Conservation (phyloP, 2,888 invertebrate species). For the Clitarchus hookeri region DNA sequence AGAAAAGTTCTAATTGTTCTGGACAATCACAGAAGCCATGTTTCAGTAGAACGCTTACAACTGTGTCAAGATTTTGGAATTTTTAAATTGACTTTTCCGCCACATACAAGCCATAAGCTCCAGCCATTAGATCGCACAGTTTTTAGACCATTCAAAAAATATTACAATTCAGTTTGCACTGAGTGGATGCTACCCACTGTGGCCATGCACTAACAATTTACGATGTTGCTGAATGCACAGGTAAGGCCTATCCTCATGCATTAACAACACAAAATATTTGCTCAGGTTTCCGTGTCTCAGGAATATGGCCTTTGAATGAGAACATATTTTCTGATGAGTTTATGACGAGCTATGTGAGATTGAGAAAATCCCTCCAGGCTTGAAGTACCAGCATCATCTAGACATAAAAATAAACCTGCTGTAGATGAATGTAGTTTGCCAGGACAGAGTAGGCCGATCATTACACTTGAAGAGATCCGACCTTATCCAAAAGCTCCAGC, state of each 20-base stretch:
- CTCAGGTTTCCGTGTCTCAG: slow-evolving; percentile 2
- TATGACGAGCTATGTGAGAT: neutral
- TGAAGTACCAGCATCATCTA: neutral
- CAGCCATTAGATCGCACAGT: slow-evolving; percentile 50
- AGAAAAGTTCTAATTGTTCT: neutral
- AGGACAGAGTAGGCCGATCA: too few species aligned
- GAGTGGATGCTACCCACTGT: slow-evolving; percentile 46
- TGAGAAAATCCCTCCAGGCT: neutral
- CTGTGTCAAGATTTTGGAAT: slow-evolving; percentile 48
- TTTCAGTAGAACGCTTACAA: neutral
- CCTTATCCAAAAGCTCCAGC: too few species aligned
- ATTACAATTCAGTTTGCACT: slow-evolving; percentile 46
- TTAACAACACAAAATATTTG: slow-evolving; percentile 25
- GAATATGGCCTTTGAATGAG: slow-evolving; percentile 27
- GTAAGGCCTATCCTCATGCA: slow-evolving; percentile 5
- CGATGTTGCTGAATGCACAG: slow-evolving; percentile 35
- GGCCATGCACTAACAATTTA: slow-evolving; percentile 46
- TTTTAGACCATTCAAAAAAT: slow-evolving; percentile 49
- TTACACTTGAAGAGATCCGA: too few species aligned
- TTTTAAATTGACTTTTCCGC: slow-evolving; percentile 50
- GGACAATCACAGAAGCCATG: slow-evolving; percentile 28
- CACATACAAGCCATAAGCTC: slow-evolving; percentile 50
- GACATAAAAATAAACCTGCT: neutral
- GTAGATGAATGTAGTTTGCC: slow-evolving; percentile 1
- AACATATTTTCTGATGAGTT: slow-evolving; percentile 1